Conservation (phyloP, 2,113 vertebrate species). For the Emydocephalus ijimae region DNA sequence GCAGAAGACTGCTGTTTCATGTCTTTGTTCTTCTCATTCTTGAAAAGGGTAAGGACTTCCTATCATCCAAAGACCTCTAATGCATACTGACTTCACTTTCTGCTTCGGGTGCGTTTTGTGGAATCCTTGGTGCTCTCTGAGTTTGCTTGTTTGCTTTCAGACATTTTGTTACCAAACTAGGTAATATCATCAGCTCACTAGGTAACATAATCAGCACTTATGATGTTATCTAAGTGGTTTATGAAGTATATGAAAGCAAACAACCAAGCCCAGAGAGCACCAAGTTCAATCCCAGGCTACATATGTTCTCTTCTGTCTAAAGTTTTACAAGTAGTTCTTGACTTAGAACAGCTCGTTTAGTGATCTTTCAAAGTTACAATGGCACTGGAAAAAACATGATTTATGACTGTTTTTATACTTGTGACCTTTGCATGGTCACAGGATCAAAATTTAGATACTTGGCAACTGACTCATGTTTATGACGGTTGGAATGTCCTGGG, state of each 20-base stretch:
- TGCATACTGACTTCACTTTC: background rate
- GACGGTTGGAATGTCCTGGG: background rate
- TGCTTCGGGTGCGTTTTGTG: background rate
- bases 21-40: background rate
- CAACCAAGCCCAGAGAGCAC: background rate
- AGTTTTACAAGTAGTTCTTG: background rate
- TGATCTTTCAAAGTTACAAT: background rate
- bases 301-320: background rate
- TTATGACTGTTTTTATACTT: background rate
- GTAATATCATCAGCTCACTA: background rate
- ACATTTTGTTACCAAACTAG: background rate
- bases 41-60: background rate
- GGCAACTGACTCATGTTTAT: background rate
- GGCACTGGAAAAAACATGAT: background rate
- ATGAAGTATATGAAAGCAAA: background rate
- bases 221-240: background rate
- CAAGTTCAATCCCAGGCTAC: background rate
- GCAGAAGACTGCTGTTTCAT: background rate
- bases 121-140: background rate
- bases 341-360: background rate
- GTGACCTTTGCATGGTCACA: background rate
- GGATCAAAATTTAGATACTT: background rate
- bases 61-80: background rate
- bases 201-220: background rate
- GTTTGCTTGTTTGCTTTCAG: background rate